Evolutionary conservation across 2,888 invertebrate species (phyloP), one percentile per base, ranked within the genome.

Genomic region (Zhuqinia jingwanae): DNA sequence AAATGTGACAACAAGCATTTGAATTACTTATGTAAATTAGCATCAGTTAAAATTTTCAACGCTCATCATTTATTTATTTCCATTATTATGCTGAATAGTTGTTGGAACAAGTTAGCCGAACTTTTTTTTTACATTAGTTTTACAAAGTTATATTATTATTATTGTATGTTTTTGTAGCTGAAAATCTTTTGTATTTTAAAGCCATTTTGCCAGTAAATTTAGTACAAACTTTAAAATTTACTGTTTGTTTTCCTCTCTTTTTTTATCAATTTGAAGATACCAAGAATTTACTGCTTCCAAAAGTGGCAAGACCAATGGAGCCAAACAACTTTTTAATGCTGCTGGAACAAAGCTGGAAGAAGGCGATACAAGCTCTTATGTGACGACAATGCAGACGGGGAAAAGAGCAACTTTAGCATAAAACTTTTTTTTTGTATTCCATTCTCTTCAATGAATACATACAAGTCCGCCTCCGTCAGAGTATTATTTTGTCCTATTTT

Each of bases 371-470:
- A 82, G 25, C 79, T 81, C n/a, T n/a, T n/a, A n/a, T n/a, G 30
- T 68, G 83, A n/a, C n/a, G 60, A 81, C 63, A 68, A 84, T 87
- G 53, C 84, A 84, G 70, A 42, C 63, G 68, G 88, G 88, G 73
- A 90, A 88, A 89, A 90, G 85, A 89, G 90, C 90, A 81, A 90
- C 90, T 77, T 88, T 89, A 76, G 90, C 89, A 70, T 90, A 89
- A 89, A 88, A 89, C 77, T 83, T 87, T 68, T 68, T 56, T 63
- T n/a, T n/a, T n/a, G n/a, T n/a, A 79, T 30, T 84, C 42, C 45
- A 22, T 27, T 73, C 13, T 68, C 10, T 15, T n/a, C 20, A 68
- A 42, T 22, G 10, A 11, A 22, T 15, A 1, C 60, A 60, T 58
- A n/a, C 17, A 13, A 13, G 13, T 20, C 25, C 47, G 15, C 11